Evolutionary conservation across 2,797 vertebrate species (phyloP), one percentile per base, ranked within the genome.

Genomic region (Thamnophis elegans): DNA sequence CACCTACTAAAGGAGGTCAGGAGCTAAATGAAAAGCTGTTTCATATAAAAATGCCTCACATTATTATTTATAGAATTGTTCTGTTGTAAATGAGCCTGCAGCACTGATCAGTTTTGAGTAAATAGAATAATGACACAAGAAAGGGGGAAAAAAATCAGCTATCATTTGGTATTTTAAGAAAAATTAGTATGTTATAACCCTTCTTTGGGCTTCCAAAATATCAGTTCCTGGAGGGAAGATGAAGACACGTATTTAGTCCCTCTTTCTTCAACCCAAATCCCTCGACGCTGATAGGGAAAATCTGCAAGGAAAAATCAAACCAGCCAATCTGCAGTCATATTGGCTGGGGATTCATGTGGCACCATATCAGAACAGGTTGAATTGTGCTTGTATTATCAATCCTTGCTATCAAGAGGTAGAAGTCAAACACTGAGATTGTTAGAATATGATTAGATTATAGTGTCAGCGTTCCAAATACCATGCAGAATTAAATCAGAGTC

Each of bases 21-120:
- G 68, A 78, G 18, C 73, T 93, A 86, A 32, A 85, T 91, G 47
- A 94, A 91, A 59, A 93, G 60, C 28, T 93, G 12, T 89, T 90
- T 42, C 90, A 14, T 0, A 88, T n/a, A 91, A 56, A 28, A 82
- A 60, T 36, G 90, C 87, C 91, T 91, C 58, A 89, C 28, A 73
- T 60, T 89, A 73, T 87, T 85, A 93, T 65, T 14, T 58, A 20
- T 0, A 20, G 32, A 91, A 25, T 87, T 82, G 6, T 2, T 65
- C 0, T 10, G 58, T 0, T 68, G 60, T 32, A 53, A 93, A 53
- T 89, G 53, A 85, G n/a, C 92, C 56, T 0, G 2, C 85, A 93
- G 88, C 11, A 59, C 92, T 60, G 82, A 90, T n/a, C 85, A 0
- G 16, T 88, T 25, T 1, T 25, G 4, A 42, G 42, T 1, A 22